Conservation (phyloP, 2,797 vertebrate genomes). For the Neosilurus hyrtlii region DNA sequence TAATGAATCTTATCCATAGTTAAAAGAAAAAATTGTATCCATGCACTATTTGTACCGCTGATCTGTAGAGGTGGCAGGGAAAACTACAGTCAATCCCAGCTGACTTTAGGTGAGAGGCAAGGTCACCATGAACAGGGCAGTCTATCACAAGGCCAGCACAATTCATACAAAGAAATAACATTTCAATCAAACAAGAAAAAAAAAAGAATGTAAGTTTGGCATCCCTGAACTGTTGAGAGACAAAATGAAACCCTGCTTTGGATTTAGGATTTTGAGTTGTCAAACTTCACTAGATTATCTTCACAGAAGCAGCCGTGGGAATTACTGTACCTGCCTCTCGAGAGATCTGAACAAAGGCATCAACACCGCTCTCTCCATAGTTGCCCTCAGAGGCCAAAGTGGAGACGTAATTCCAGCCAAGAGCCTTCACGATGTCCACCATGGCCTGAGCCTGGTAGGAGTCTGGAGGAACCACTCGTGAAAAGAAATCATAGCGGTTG, state of each 20-base stretch:
- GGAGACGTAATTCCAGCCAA: slow-evolving; percentile 93
- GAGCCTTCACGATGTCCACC: slow-evolving; percentile 85
- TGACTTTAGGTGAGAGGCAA: too few relatives aligned
- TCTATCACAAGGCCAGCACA: too few relatives aligned
- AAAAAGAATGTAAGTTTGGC: not conserved
- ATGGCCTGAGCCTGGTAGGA: slow-evolving; percentile 92
- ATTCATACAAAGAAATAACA: not conserved
- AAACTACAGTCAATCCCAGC: too few relatives aligned
- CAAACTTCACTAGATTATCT: not conserved
- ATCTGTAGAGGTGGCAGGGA: too few relatives aligned
- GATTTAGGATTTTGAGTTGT: too few relatives aligned
- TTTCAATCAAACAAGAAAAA: not conserved
- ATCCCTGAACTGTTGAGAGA: not conserved
- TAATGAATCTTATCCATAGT: not conserved
- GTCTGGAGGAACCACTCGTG: slow-evolving; percentile 87
- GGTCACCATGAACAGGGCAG: too few relatives aligned
- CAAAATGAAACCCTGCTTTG: not conserved
- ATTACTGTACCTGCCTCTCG: slow-evolving; percentile 78
- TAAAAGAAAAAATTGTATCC: not conserved
- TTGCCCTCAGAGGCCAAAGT: slow-evolving; percentile 87
- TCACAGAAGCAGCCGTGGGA: slow-evolving; percentile 26
- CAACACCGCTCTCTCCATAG: slow-evolving; percentile 89
- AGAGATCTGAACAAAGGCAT: slow-evolving; percentile 88
- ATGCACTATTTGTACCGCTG: too few relatives aligned
- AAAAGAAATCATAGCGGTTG: slow-evolving; percentile 89